These are phyloP conservation scores for Helicorthomorpha holstii DNA, from an alignment of 1,140 invertebrate species.

Conservation along the genomic window DNA sequence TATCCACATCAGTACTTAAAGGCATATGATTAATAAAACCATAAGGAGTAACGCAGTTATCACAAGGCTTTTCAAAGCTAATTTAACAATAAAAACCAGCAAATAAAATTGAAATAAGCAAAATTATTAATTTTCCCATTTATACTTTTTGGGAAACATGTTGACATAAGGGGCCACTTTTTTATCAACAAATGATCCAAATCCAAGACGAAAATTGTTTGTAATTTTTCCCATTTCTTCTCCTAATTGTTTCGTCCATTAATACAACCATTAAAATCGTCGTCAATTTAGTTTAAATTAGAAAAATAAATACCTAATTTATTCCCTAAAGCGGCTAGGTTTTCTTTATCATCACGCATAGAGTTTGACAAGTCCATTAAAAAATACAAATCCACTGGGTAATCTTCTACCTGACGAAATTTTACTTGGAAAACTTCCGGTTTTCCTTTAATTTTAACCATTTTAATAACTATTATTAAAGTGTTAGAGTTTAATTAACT, in stretches of 20 bases:
- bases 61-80: neutral
- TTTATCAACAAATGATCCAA: constrained; percentile 82
- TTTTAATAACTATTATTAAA: neutral
- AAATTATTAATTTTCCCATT: too few relatives aligned
- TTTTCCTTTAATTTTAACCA: constrained; percentile 15
- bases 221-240: constrained; percentile 52
- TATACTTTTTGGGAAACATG: constrained; percentile 22
- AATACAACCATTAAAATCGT: neutral
- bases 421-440: constrained; percentile 22
- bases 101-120: too few relatives aligned
- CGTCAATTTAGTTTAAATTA: neutral
- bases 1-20: constrained; percentile 40
- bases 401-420: constrained; percentile 47
- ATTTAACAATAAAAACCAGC: too few relatives aligned
- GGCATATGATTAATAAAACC: constrained; percentile 83
- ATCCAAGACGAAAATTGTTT: constrained; percentile 60
- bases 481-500: neutral
- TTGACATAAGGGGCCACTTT: constrained; percentile 59
- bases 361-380: constrained; percentile 67
- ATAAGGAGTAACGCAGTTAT: constrained; percentile 73
- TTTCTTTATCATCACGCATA: constrained; percentile 52
- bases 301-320: constrained; percentile 31
- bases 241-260: neutral
- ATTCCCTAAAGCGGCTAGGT: constrained; percentile 44
- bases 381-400: constrained; percentile 77